Evolutionary conservation across 2,888 invertebrate genomes (phyloP), one percentile per base, ranked within the genome.

Genomic region (Amblyteles armatorius): DNA sequence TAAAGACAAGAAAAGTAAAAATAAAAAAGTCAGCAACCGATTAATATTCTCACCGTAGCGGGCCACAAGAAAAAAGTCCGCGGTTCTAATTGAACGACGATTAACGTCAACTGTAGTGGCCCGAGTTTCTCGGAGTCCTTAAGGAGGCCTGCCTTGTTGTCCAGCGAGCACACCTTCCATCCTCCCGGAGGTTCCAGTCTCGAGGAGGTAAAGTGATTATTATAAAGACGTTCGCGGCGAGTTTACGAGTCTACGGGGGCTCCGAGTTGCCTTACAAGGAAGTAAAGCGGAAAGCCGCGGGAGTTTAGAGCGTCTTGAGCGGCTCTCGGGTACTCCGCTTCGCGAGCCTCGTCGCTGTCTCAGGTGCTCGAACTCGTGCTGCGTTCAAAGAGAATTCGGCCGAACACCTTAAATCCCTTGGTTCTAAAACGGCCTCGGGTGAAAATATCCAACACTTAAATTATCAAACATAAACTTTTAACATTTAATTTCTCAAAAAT

Each of bases 161-260:
- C 60, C n/a, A n/a, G 63, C 33, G 73, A 40, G 71, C 55, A 74
- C 81, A 73, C 57, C 69, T 73, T 57, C 77, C 79, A 79, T 72
- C 60, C 74, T 13, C 69, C 44, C 73, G 19, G 52, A 52, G 68
- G 16, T 16, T 48, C 16, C 44, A 69, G 44, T 69, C 85, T 79
- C 78, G 78, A 40, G 74, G 65, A 73, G 76, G 78, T 71, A 78
- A 82, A 86, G 85, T 87, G 88, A 90, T 90, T 90, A 90, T 90
- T 90, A 90, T 90, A 88, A 89, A 90, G 90, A 90, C 87, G 87
- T 90, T 90, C 87, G 81, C 71, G 88, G 86, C 86, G 78, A 86
- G 86, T 90, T 90, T 90, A 90, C 87, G 90, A 90, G 89, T 79
- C 71, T 86, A 82, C 77, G 69, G 63, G 60, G 78, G 69, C 63